phyloP scores from a whole-genome alignment of 2,888 invertebrate species.

The Caenorhabditis wallacei region DNA sequence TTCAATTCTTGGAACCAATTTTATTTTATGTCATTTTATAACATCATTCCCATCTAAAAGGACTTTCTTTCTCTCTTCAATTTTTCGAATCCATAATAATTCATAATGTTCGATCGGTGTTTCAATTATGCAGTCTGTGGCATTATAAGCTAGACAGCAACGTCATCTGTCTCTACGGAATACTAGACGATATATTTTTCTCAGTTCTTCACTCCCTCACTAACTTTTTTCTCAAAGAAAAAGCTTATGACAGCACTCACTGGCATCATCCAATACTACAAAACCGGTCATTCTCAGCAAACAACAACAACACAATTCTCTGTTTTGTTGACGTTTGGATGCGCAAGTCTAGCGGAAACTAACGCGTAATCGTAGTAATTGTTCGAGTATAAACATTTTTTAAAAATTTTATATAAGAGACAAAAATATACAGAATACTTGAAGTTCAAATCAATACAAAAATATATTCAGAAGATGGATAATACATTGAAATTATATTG shows the following conservation, averaged over 20 bases:
- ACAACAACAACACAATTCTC: conserved; percentile 43
- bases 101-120: too few species aligned
- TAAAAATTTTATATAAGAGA: neutral
- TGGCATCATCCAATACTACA: conserved; percentile 24
- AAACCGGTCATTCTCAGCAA: conserved; percentile 57
- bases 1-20: too few species aligned
- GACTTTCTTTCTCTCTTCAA: too few species aligned
- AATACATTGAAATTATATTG: conserved; percentile 16
- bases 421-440: conserved; percentile 18
- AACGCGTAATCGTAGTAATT: neutral
- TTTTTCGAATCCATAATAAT: too few species aligned
- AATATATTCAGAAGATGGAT: conserved; percentile 10
- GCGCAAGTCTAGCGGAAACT: conserved; percentile 18
- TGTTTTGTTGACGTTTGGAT: conserved; percentile 27
- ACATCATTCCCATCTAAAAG: too few species aligned
- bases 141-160: neutral
- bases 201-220: too few species aligned
- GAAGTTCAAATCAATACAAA: neutral
- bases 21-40: too few species aligned
- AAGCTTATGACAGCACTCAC: conserved; percentile 32
- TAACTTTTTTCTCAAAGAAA: conserved; percentile 17
- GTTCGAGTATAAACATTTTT: conserved; percentile 11
- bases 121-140: too few species aligned
- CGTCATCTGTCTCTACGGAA: too few species aligned
- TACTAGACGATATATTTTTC: too few species aligned